Evolutionary conservation across 2,888 invertebrate genomes (phyloP).

Genomic region (Andrena praecox): DNA sequence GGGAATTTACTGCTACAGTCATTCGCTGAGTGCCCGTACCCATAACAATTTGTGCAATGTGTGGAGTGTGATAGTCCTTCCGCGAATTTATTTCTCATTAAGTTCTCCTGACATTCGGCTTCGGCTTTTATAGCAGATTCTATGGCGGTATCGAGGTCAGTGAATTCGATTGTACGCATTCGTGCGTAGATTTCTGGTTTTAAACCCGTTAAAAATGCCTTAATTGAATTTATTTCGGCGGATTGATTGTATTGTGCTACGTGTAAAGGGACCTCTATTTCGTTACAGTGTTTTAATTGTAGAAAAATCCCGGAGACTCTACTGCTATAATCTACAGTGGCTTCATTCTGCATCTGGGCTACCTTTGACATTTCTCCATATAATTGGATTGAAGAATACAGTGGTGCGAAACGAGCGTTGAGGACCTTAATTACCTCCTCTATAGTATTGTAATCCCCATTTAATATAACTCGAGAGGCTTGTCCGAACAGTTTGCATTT

Average conservation of each 20-base stretch:
- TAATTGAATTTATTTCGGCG: not conserved
- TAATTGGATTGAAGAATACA: not conserved
- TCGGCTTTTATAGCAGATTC: too few relatives aligned
- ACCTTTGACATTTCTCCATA: not conserved
- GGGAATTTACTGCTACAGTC: not conserved
- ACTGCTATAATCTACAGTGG: too few relatives aligned
- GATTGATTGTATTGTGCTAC: not conserved
- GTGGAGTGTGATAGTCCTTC: not conserved
- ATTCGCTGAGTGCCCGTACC: not conserved
- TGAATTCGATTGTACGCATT: not conserved
- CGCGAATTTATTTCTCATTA: not conserved
- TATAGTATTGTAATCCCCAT: not conserved
- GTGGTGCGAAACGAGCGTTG: not conserved
- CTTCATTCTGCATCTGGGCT: too few relatives aligned
- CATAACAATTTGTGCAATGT: not conserved
- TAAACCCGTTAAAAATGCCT: not conserved
- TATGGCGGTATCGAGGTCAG: not conserved
- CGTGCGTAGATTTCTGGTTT: not conserved
- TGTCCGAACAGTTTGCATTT: slow-evolving; percentile 1
- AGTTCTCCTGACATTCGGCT: too few relatives aligned
- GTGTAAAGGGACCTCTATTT: not conserved
- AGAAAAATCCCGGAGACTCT: not conserved
- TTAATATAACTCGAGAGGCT: not conserved
- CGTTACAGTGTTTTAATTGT: not conserved
- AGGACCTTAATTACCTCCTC: not conserved